Conservation (phyloP, 2,888 invertebrate genomes). For the Drosophila parthenogenetica region DNA sequence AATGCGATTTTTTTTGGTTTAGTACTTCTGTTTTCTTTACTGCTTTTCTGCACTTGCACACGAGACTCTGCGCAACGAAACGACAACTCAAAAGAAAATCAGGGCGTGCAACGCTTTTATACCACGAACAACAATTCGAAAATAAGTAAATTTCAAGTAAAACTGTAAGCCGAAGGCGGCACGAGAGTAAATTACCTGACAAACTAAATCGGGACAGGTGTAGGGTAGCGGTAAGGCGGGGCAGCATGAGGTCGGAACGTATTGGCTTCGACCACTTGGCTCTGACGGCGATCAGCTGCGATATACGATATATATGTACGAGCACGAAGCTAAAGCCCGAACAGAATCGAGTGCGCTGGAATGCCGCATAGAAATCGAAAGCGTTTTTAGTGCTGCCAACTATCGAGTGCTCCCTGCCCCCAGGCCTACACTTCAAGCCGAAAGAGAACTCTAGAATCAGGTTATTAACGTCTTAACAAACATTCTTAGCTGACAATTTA, state of each 20-base stretch:
- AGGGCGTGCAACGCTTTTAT: conserved; percentile 84
- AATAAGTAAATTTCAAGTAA: conserved; percentile 56
- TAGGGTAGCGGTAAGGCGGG: neutral
- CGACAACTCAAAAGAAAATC: conserved; percentile 85
- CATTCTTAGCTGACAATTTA: conserved; percentile 66
- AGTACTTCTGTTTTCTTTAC: neutral
- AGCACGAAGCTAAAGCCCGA: conserved; percentile 38
- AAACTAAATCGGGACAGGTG: conserved; percentile 32
- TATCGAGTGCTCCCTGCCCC: conserved; percentile 16
- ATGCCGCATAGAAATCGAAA: conserved; percentile 72
- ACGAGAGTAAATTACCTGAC: conserved; percentile 48
- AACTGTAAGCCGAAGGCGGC: conserved; percentile 63
- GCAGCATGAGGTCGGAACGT: neutral
- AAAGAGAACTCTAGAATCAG: conserved; percentile 52
- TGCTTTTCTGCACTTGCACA: conserved; percentile 82
- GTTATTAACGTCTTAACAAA: conserved; percentile 59
- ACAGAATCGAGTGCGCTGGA: conserved; percentile 64
- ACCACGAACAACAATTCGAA: conserved; percentile 74
- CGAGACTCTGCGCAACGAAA: conserved; percentile 85
- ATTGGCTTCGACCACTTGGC: conserved; percentile 9
- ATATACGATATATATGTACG: conserved; percentile 16
- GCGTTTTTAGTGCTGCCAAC: conserved; percentile 18
- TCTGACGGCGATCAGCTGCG: conserved; percentile 73
- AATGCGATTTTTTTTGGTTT: conserved; percentile 18
- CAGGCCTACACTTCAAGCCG: neutral